phyloP scores from a whole-genome alignment of 2,888 invertebrate species.

The Pyrocoelia pectoralis region DNA sequence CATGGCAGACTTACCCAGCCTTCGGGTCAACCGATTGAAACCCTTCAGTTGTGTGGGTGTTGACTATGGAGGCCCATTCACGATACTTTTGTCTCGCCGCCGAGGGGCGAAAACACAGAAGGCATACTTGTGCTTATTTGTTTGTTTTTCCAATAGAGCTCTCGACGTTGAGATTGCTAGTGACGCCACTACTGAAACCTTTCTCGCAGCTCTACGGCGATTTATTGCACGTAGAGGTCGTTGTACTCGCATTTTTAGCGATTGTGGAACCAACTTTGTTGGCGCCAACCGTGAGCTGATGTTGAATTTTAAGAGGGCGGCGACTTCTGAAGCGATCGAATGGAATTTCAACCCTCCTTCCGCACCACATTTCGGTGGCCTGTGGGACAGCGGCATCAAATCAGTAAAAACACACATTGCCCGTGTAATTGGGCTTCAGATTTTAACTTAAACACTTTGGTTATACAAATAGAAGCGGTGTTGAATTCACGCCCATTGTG shows the following conservation, averaged over 20 bases:
- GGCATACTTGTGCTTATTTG: slow-evolving; percentile 37
- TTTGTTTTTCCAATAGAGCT: slow-evolving; percentile 45
- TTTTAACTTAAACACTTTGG: not conserved
- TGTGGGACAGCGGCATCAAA: not conserved
- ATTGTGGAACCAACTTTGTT: slow-evolving; percentile 6
- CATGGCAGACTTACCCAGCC: slow-evolving; percentile 34
- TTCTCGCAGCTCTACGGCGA: slow-evolving; percentile 41
- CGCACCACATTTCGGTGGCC: not conserved
- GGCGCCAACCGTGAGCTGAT: not conserved
- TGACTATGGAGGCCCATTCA: slow-evolving; percentile 37
- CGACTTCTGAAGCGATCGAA: not conserved
- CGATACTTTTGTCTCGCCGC: slow-evolving; percentile 24
- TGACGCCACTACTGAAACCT: slow-evolving; percentile 42
- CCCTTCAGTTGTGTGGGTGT: slow-evolving; percentile 35
- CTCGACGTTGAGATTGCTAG: slow-evolving; percentile 45
- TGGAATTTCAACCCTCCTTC: not conserved
- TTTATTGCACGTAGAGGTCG: slow-evolving; percentile 40
- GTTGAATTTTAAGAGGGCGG: not conserved
- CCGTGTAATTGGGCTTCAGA: not conserved
- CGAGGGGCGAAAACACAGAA: slow-evolving; percentile 31
- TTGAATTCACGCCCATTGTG: not conserved
- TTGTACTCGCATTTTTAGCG: not conserved
- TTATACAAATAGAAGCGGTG: not conserved
- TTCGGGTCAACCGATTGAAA: slow-evolving; percentile 26
- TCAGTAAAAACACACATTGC: not conserved